Conservation (phyloP, 2,888 invertebrate species). For the Cactoblastis cactorum region DNA sequence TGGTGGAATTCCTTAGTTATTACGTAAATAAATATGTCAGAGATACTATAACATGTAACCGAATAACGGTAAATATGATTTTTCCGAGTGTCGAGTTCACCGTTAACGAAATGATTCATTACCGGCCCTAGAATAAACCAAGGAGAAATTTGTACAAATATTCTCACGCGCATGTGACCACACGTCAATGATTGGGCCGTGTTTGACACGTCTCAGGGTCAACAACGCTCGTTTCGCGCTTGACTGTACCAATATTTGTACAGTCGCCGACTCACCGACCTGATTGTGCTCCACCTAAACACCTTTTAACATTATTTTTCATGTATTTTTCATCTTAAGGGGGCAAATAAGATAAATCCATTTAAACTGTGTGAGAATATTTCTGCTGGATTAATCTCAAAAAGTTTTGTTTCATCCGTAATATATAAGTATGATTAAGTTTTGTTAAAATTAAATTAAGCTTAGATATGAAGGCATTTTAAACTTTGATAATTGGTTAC, state of each 20-base stretch:
- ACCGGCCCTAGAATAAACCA: slow-evolving; percentile 69
- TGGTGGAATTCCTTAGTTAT: slow-evolving; percentile 40
- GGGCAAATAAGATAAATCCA: not conserved
- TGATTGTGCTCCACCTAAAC: slow-evolving; percentile 42
- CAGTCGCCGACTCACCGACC: slow-evolving; percentile 39
- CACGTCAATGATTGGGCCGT: slow-evolving; percentile 63
- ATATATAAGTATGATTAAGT: too few species aligned
- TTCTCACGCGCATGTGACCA: slow-evolving; percentile 68
- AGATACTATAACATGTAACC: slow-evolving; percentile 37
- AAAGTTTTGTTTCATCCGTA: too few species aligned
- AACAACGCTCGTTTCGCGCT: slow-evolving; percentile 59
- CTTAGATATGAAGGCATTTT: too few species aligned
- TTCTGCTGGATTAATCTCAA: too few species aligned
- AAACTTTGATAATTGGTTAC: too few species aligned
- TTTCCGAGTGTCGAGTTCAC: slow-evolving; percentile 61
- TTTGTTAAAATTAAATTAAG: too few species aligned
- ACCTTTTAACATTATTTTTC: slow-evolving; percentile 22
- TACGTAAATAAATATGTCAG: slow-evolving; percentile 52
- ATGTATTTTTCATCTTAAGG: not conserved
- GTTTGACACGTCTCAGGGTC: slow-evolving; percentile 72
- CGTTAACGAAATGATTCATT: slow-evolving; percentile 76
- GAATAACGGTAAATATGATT: slow-evolving; percentile 47
- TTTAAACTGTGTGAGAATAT: too few species aligned
- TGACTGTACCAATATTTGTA: slow-evolving; percentile 56
- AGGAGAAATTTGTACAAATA: slow-evolving; percentile 71